These are phyloP conservation scores for Eolophus roseicapilla DNA, from an alignment of 2,113 vertebrate genomes.

Conservation along the genomic window DNA sequence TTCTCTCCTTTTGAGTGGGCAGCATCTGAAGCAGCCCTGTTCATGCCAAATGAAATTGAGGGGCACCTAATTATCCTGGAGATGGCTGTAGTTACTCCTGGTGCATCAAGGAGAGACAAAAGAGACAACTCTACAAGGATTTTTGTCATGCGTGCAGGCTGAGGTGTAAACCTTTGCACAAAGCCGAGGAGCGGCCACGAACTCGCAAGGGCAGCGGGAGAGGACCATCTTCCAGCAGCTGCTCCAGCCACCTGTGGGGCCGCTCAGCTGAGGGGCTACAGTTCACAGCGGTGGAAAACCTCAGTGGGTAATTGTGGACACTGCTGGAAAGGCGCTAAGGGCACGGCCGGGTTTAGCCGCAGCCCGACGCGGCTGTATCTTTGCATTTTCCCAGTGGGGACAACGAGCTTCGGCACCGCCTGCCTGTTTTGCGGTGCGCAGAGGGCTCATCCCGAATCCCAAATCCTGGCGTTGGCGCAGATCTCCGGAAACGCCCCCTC, in stretches of 20 bases:
- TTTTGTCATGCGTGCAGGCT: not conserved
- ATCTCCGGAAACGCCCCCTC: not conserved
- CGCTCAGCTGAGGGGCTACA: not conserved
- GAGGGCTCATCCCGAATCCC: not conserved
- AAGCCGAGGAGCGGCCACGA: fast-evolving
- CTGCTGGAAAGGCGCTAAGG: not conserved
- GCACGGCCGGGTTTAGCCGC: not conserved
- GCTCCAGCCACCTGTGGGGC: not conserved
- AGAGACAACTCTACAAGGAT: not conserved
- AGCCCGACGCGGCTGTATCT: not conserved
- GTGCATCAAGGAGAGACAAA: not conserved
- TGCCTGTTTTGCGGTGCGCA: not conserved
- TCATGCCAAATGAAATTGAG: not conserved
- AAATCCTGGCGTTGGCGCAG: not conserved
- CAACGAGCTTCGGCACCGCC: not conserved
- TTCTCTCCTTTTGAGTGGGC: not conserved
- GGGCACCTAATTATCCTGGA: not conserved
- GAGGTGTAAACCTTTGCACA: not conserved
- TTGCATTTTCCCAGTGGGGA: fast-evolving
- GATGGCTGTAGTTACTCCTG: not conserved
- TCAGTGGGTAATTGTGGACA: fast-evolving
- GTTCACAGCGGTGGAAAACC: not conserved
- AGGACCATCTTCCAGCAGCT: not conserved
- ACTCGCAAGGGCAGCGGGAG: not conserved
- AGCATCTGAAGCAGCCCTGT: not conserved